Conservation (phyloP, 1,140 invertebrate genomes). For the Brachionus paranguensis region DNA sequence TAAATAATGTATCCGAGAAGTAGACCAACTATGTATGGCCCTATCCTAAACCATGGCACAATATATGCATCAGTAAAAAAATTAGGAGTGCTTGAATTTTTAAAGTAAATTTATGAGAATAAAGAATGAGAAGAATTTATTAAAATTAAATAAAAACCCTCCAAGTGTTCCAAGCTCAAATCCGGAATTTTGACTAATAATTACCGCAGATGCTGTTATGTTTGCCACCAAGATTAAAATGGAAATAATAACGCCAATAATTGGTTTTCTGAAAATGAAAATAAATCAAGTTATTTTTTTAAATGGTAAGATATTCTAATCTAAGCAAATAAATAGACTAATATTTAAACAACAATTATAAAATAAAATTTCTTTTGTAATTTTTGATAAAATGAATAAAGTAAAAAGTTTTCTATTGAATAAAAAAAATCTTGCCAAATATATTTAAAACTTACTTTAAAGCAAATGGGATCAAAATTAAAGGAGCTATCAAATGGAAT, state of each 20-base stretch:
- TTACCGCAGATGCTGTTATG: conserved; percentile 37
- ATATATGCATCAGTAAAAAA: conserved; percentile 70
- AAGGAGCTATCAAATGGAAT: conserved; percentile 65
- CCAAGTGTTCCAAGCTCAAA: conserved; percentile 20
- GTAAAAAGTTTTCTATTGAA: background rate
- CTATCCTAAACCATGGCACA: conserved; percentile 58
- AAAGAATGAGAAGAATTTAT: background rate
- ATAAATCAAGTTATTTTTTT: too few relatives aligned
- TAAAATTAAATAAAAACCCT: background rate
- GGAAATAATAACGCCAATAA: background rate
- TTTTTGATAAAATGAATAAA: too few relatives aligned
- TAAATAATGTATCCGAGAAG: conserved; percentile 51
- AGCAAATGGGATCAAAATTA: conserved; percentile 56
- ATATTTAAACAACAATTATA: too few relatives aligned
- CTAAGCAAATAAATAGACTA: too few relatives aligned
- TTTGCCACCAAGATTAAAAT: conserved; percentile 41
- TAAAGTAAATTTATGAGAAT: background rate
- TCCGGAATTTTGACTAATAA: conserved; percentile 42
- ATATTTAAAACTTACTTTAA: background rate
- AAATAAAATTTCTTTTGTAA: too few relatives aligned
- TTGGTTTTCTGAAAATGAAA: background rate
- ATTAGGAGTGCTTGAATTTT: conserved; percentile 41
- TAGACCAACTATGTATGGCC: conserved; percentile 58
- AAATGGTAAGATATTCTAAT: too few relatives aligned
- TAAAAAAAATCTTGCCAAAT: background rate